phyloP scores from a whole-genome alignment of 2,113 vertebrate species.

The Gorsachius goisagi region DNA sequence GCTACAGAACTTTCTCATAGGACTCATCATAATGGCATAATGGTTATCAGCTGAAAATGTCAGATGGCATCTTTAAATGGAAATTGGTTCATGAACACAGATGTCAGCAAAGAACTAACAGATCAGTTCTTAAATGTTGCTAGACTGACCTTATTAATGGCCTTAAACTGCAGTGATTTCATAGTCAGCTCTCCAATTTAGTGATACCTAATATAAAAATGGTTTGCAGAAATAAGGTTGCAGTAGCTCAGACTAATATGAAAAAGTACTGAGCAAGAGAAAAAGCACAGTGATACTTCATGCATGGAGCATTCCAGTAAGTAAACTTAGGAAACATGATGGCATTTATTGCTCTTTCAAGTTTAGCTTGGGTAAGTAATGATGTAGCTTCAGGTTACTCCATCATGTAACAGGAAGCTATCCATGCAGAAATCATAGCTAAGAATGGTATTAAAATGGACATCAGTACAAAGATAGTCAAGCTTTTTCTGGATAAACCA shows the following conservation, averaged over 20 bases:
- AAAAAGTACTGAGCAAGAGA: conserved; percentile 12
- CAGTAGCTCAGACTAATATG: not conserved
- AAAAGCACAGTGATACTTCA: not conserved
- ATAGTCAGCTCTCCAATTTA: not conserved
- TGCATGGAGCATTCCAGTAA: not conserved
- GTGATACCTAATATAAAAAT: not conserved
- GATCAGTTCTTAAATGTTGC: conserved; percentile 11
- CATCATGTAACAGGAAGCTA: not conserved
- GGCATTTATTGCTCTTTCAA: not conserved
- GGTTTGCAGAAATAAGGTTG: not conserved
- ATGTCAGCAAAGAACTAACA: conserved; percentile 34
- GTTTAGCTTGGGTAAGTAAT: not conserved
- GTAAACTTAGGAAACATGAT: not conserved
- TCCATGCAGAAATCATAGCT: not conserved
- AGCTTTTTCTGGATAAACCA: not conserved
- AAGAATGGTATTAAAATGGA: not conserved
- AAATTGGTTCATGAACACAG: conserved; percentile 27
- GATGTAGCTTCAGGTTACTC: not conserved
- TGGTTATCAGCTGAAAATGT: conserved; percentile 20
- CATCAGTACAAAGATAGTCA: not conserved
- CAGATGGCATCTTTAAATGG: conserved; percentile 46
- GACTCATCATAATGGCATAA: not conserved
- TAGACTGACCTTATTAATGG: conserved; percentile 29
- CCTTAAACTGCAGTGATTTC: not conserved
- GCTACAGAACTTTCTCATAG: not conserved